Percentiles rank a stretch among this genome's conserved stretches.
phyloP scores from a whole-genome alignment of 2,797 vertebrate genomes.

The Enteromius thamalakanensis region DNA sequence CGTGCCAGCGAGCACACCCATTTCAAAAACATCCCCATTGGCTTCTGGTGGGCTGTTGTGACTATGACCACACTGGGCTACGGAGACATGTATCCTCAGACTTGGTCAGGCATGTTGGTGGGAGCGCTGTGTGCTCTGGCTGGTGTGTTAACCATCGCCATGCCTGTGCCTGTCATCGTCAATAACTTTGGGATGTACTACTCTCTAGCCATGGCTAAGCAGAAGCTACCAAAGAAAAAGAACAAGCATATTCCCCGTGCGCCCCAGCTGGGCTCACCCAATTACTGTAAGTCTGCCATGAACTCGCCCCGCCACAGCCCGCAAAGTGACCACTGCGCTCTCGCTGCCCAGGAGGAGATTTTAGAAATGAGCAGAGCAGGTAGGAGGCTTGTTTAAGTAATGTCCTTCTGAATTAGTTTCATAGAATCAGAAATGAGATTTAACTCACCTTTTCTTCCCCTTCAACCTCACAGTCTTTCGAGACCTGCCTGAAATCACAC shows the following conservation, averaged over 20 bases:
- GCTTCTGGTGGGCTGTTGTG: conserved; percentile 93
- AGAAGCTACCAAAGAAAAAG: conserved; percentile 97
- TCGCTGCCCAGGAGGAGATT: conserved; percentile 87
- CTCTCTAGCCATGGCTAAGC: conserved; percentile 93
- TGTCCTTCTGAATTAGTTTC: conserved; percentile 81
- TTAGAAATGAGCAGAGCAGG: conserved; percentile 93
- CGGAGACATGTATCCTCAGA: conserved; percentile 92
- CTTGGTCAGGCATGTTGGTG: conserved; percentile 91
- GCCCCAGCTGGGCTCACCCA: conserved; percentile 89
- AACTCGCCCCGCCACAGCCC: conserved; percentile 91
- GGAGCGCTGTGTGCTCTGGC: conserved; percentile 87
- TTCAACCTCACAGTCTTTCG: conserved; percentile 31
- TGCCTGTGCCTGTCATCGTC: conserved; percentile 92
- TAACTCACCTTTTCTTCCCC: conserved; percentile 42
- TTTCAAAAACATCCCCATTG: conserved; percentile 92
- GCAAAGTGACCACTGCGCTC: conserved; percentile 89
- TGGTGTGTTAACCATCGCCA: conserved; percentile 89
- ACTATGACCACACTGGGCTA: conserved; percentile 93
- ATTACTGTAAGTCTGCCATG: conserved; percentile 92
- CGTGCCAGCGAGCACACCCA: conserved; percentile 89
- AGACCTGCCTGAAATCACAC: conserved; percentile 45
- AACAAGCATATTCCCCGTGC: conserved; percentile 92
- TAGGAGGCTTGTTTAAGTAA: conserved; percentile 89
- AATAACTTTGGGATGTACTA: conserved; percentile 96
- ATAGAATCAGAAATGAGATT: conserved; percentile 51